phyloP scores from a whole-genome alignment of 2,797 vertebrate species.

The Lateolabrax maculatus region DNA sequence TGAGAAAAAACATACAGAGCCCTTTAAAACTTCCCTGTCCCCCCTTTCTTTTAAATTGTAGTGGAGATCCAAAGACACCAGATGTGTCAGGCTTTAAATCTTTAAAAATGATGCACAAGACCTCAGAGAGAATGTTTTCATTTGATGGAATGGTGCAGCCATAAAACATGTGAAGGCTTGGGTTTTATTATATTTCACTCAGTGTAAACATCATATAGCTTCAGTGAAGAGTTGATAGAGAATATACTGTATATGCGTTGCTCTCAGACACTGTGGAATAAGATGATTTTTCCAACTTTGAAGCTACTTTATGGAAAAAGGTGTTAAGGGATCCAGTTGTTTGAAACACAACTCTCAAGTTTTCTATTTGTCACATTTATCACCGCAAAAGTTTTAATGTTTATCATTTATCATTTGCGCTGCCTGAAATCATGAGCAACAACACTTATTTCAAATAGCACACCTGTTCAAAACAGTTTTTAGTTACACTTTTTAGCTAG shows the following conservation, averaged over 20 bases:
- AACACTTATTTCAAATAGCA: not conserved
- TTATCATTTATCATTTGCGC: not conserved
- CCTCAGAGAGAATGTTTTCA: not conserved
- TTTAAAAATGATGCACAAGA: conserved; percentile 5
- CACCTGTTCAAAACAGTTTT: not conserved
- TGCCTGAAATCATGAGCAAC: not conserved
- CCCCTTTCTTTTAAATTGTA: not conserved
- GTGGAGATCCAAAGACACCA: not conserved
- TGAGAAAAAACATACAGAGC: not conserved
- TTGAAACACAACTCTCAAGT: not conserved
- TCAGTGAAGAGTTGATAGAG: not conserved
- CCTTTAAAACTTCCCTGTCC: not conserved
- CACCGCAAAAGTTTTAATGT: not conserved
- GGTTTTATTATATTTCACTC: conserved; percentile 10
- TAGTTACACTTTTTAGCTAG: not conserved
- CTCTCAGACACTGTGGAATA: not conserved
- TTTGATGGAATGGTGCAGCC: not conserved
- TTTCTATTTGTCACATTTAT: not conserved
- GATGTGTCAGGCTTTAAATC: not conserved
- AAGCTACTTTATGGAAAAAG: not conserved
- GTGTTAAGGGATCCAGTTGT: not conserved
- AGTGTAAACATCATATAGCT: conserved; percentile 8
- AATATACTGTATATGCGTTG: not conserved
- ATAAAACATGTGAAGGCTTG: not conserved
- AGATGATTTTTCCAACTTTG: not conserved